phyloP scores from a whole-genome alignment of 2,888 invertebrate genomes.

The Ariolimax columbianus region DNA sequence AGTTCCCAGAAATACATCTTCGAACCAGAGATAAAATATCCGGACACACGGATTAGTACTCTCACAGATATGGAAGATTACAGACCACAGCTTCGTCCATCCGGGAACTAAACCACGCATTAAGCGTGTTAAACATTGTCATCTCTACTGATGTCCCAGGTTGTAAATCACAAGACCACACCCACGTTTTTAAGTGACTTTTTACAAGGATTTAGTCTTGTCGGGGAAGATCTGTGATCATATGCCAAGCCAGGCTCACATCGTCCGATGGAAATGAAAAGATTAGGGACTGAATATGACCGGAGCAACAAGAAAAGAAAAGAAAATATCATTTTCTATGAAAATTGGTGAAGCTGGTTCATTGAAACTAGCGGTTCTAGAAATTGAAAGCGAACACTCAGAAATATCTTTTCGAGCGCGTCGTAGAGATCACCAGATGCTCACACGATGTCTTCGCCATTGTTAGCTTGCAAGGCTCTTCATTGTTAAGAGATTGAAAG shows the following conservation, averaged over 20 bases:
- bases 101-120: slow-evolving; percentile 4
- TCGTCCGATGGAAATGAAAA: background rate
- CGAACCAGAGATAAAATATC: background rate
- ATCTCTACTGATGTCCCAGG: background rate
- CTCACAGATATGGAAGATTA: background rate
- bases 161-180: slow-evolving; percentile 34
- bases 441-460: slow-evolving; percentile 5
- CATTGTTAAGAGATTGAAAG: background rate
- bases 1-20: background rate
- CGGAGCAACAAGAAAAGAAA: background rate
- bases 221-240: slow-evolving; percentile 12
- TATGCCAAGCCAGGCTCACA: slow-evolving; percentile 12
- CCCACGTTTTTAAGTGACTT: slow-evolving; percentile 32
- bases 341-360: background rate
- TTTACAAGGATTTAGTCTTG: slow-evolving; percentile 29
- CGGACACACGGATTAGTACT: background rate
- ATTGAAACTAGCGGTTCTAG: background rate
- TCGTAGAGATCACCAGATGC: background rate
- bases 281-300: slow-evolving; percentile 24
- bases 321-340: background rate
- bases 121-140: slow-evolving; percentile 22
- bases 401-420: slow-evolving; percentile 1
- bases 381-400: background rate
- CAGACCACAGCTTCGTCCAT: background rate
- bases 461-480: slow-evolving; percentile 1